These are phyloP conservation scores for Phoenicopterus ruber DNA, from an alignment of 2,113 vertebrate species.

Conservation along the genomic window DNA sequence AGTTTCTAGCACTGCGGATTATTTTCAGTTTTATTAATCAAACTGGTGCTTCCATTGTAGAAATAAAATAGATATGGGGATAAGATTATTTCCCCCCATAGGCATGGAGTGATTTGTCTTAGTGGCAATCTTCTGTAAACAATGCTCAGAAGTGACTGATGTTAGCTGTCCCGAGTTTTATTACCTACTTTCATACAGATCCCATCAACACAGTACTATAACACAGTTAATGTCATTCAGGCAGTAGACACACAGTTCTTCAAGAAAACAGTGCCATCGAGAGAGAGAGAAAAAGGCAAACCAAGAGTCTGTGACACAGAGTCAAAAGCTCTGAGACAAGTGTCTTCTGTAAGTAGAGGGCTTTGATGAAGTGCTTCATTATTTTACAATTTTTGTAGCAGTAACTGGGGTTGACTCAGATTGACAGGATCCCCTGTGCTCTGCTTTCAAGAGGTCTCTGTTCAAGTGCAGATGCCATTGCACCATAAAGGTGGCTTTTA, in stretches of 20 bases:
- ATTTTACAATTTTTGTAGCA: not conserved
- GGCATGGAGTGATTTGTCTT: not conserved
- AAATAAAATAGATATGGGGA: not conserved
- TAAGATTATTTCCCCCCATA: not conserved
- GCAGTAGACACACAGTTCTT: no score
- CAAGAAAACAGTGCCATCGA: no score
- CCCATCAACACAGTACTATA: not conserved
- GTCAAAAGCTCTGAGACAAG: not conserved
- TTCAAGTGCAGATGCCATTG: not conserved
- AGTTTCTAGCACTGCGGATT: not conserved
- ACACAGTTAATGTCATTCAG: no score
- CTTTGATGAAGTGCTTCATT: not conserved
- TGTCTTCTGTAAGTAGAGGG: not conserved
- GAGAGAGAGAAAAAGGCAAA: not conserved
- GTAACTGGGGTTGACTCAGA: not conserved
- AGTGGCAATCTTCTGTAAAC: not conserved
- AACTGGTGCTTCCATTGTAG: not conserved
- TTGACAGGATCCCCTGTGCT: not conserved
- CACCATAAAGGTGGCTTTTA: not conserved
- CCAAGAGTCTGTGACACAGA: not conserved
- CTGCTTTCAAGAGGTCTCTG: not conserved
- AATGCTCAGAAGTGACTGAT: not conserved
- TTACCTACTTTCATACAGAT: no score
- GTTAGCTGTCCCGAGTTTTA: no score
- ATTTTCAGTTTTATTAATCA: not conserved